A percentile compares a stretch with the other conserved stretches of the same genome.
Conservation (phyloP, 2,888 invertebrate genomes). For the Pasiphila rectangulata region DNA sequence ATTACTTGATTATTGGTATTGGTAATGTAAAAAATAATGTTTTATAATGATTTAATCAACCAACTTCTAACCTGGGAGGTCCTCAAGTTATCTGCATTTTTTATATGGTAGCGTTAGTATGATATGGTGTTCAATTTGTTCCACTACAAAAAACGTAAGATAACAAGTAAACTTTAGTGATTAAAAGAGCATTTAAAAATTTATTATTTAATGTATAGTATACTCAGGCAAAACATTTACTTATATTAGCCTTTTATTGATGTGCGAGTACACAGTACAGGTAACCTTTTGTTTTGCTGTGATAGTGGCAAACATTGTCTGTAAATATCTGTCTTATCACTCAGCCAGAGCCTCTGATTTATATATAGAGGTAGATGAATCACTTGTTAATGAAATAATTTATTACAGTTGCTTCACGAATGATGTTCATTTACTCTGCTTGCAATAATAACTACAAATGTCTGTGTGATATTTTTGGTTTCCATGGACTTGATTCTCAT, state of each 20-base stretch:
- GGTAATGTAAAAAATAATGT: no score
- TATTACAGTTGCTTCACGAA: slow-evolving; percentile 1
- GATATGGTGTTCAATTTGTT: no score
- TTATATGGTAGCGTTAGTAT: no score
- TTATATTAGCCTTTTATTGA: slow-evolving; percentile 30
- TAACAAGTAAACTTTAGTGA: slow-evolving; percentile 16
- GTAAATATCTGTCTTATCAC: slow-evolving; percentile 50
- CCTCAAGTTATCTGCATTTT: no score
- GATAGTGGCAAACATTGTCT: slow-evolving; percentile 32
- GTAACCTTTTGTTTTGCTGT: slow-evolving; percentile 30
- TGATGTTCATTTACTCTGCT: slow-evolving; percentile 2
- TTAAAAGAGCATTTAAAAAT: slow-evolving; percentile 34
- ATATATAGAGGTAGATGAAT: no score
- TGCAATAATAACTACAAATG: no score
- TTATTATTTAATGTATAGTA: slow-evolving; percentile 26
- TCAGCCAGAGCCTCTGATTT: slow-evolving; percentile 16
- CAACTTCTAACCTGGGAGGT: no score
- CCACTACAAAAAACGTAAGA: no score
- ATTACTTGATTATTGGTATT: no score
- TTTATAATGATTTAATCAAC: no score
- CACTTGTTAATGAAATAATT: neutral
- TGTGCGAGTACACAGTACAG: slow-evolving; percentile 15
- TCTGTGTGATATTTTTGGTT: no score
- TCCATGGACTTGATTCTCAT: no score
- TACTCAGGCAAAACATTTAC: slow-evolving; percentile 14